Evolutionary conservation across 1,140 invertebrate genomes (phyloP), one percentile per base, ranked within the genome.

Genomic region (Drosophila novamexicana): DNA sequence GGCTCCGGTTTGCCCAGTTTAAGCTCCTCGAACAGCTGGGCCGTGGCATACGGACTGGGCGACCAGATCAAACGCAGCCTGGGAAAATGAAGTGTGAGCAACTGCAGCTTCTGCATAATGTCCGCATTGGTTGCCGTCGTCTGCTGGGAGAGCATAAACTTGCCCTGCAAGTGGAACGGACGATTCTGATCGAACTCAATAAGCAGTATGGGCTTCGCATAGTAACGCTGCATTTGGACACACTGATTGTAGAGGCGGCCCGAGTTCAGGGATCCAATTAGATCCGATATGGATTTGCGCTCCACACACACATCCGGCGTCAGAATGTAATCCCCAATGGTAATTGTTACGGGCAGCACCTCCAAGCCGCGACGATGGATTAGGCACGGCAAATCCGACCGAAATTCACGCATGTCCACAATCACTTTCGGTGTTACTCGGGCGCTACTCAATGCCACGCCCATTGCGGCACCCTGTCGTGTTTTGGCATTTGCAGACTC

Each of bases 371-470:
- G 94, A 89, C 97, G 96, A 91, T 99, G 98, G 53, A 99, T 95
- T 39, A 99, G 93, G 6, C 97, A 96, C 0, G 99, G 99, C 14
- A 99, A 93, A 92, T 99, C 98, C 73, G 98, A 98, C 52, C 98
- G 95, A 92, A 99, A 99, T 93, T 99, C 99, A 89, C 99, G 94
- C 96, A 99, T 98, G 93, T 99, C 99, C 18, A 99, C 98, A 81
- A 99, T 97, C 10, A 99, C 93, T 88, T 96, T 91, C 1, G 94
- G 94, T 34, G 93, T 93, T 0, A 59, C 10, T 49, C 93, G 93
- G 52, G 91, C 14, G 0, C 70, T 42, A 12, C 58, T 57, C 40
- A 79, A 57, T 0, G 93, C 63, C 52, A 85, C 75, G 4, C 57
- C 68, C 91, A 93, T 93, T 9, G 93, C 93, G 52, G 93, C 96